These are phyloP conservation scores for Scalopus aquaticus DNA, from an alignment of 2,113 vertebrate species.

Conservation along the genomic window DNA sequence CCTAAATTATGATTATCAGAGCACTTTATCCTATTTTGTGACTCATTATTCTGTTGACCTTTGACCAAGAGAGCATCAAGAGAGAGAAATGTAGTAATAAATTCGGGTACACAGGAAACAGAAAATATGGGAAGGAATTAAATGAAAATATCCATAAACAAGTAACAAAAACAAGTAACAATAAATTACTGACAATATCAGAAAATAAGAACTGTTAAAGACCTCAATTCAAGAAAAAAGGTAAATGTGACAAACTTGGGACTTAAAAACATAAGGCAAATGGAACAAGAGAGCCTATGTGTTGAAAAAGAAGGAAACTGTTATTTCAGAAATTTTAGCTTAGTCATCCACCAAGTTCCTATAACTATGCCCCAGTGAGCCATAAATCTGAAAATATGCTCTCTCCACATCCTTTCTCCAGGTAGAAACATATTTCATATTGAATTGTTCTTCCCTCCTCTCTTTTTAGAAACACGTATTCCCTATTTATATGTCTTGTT, in stretches of 20 bases:
- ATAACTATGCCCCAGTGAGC: not conserved
- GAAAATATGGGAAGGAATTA: slow-evolving; percentile 28
- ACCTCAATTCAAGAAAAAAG: not conserved
- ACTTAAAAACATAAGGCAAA: not conserved
- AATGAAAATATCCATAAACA: slow-evolving; percentile 17
- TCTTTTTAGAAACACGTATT: not conserved
- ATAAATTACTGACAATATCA: not conserved
- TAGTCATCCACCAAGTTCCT: not conserved
- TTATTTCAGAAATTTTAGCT: not conserved
- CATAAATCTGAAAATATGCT: not conserved
- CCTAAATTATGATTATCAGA: slow-evolving; percentile 25
- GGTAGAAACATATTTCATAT: not conserved
- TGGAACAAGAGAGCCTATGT: not conserved
- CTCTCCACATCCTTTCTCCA: not conserved
- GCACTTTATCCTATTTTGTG: slow-evolving; percentile 63
- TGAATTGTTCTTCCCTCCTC: not conserved
- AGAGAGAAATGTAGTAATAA: slow-evolving; percentile 35
- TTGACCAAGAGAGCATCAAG: slow-evolving; percentile 27
- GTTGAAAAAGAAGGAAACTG: not conserved
- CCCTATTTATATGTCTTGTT: not conserved
- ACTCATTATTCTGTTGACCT: slow-evolving; percentile 62
- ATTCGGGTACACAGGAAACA: slow-evolving; percentile 51
- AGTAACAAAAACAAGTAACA: not conserved
- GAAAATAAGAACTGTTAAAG: not conserved
- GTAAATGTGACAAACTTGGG: not conserved